These are phyloP conservation scores for Mongoloraphidia duomilia DNA, from an alignment of 2,888 invertebrate species.

Conservation along the genomic window DNA sequence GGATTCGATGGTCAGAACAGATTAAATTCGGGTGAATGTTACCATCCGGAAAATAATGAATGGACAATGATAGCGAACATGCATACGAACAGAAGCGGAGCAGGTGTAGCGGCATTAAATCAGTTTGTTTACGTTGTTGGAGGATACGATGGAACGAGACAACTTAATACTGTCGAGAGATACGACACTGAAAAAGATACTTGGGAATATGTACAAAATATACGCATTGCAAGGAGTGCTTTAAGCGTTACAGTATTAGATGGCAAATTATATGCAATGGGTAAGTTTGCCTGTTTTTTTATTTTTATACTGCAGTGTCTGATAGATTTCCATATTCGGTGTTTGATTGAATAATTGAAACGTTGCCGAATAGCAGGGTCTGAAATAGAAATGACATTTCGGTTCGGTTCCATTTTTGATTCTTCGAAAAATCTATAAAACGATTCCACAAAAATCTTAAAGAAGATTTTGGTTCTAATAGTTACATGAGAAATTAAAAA, in stretches of 20 bases:
- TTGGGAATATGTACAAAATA: slow-evolving; percentile 66
- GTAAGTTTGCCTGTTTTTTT: slow-evolving; percentile 29
- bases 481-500: no score
- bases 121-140: slow-evolving; percentile 87
- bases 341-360: no score
- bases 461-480: no score
- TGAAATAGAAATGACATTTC: no score
- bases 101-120: slow-evolving; percentile 71
- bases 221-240: slow-evolving; percentile 72
- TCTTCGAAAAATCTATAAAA: no score
- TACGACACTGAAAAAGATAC: slow-evolving; percentile 70
- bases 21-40: slow-evolving; percentile 71
- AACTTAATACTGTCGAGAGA: slow-evolving; percentile 70
- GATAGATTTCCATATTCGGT: no score
- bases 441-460: no score
- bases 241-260: slow-evolving; percentile 76
- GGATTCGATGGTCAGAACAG: slow-evolving; percentile 76
- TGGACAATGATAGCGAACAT: slow-evolving; percentile 74
- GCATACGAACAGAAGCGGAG: slow-evolving; percentile 67
- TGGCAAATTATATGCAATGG: slow-evolving; percentile 79
- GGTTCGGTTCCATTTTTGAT: no score
- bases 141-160: slow-evolving; percentile 78
- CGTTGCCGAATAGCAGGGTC: no score
- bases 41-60: slow-evolving; percentile 82
- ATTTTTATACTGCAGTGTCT: neutral